Evolutionary conservation across 2,113 vertebrate species (phyloP), one percentile per base, ranked within the genome.

Genomic region (Irena cyanogastra): DNA sequence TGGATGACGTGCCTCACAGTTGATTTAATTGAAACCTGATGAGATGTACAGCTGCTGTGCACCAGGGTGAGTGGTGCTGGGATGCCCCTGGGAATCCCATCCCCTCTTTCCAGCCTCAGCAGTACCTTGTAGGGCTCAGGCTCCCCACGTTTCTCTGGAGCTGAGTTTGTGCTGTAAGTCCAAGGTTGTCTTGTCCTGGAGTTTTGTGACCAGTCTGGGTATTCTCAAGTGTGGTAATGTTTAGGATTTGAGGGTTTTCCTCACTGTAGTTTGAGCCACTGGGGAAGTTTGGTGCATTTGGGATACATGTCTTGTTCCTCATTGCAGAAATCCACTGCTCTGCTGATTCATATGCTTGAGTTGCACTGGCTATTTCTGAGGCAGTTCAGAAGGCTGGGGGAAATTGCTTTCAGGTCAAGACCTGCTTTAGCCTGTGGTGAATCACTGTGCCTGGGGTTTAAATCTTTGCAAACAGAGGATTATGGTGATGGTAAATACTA

Each of bases 391-490:
- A 76, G 45, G 20, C 52, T 81, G 83, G 68, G 69, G 77, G 60
- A 94, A 96, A 91, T 93, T 92, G 83, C 80, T 92, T 95, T 92
- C 45, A 75, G 93, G 95, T 96, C 91, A 93, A 87, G 95, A 95
- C 82, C 93, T 87, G 78, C 87, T 91, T 97, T 95, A 93, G 82
- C 70, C 84, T 82, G 63, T 87, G 84, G 81, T 95, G 90, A 95
- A 93, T 93, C 91, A 86, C 95, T 80, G 66, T 1, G 31, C 84
- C 75, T 93, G 63, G 50, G 54, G 64, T 95, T 96, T 95, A 96
- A 94, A 92, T 93, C 94, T 95, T 88, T 91, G 92, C 96, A 96
- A 95, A 95, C 92, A 95, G 91, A 95, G 78, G 95, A 94, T 96
- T 97, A 94, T 63, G 59, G 79, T 80, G 84, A 66, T 94, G 79